These are phyloP conservation scores for Drosophila neonasuta DNA, from an alignment of 2,888 invertebrate genomes.

Conservation along the genomic window DNA sequence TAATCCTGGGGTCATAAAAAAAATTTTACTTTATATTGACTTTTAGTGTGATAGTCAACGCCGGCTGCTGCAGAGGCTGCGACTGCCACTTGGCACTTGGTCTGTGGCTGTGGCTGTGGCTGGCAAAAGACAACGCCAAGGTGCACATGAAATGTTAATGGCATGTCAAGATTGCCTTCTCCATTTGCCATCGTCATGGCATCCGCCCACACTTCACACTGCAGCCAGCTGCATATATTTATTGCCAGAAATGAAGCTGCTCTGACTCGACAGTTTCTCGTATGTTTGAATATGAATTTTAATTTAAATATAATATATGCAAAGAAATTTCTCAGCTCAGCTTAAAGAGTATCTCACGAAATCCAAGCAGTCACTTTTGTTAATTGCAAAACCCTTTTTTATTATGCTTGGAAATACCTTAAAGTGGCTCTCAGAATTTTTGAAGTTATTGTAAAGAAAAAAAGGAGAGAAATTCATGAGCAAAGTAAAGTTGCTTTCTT, in stretches of 20 bases:
- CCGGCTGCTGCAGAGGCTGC: conserved; percentile 36
- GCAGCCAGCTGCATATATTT: conserved; percentile 61
- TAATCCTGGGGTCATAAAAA: conserved; percentile 77
- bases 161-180: conserved; percentile 71
- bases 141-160: conserved; percentile 77
- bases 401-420: conserved; percentile 18
- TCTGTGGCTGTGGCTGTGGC: conserved; percentile 15
- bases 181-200: conserved; percentile 21
- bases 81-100: background rate
- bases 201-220: conserved; percentile 8
- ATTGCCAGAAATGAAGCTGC: conserved; percentile 39
- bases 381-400: conserved; percentile 8
- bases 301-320: conserved; percentile 2
- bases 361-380: background rate
- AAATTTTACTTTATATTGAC: conserved; percentile 77
- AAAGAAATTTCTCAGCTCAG: background rate
- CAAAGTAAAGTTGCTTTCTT: conserved; percentile 26
- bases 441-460: conserved; percentile 2
- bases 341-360: background rate
- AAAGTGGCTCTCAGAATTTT: conserved; percentile 13
- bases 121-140: conserved; percentile 63
- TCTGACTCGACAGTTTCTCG: background rate
- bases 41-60: conserved; percentile 74
- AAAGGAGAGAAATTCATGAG: conserved; percentile 41
- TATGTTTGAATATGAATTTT: background rate